Evolutionary conservation across 2,113 vertebrate genomes (phyloP), one percentile per base, ranked within the genome.

Genomic region (Nannobrachium achirus): DNA sequence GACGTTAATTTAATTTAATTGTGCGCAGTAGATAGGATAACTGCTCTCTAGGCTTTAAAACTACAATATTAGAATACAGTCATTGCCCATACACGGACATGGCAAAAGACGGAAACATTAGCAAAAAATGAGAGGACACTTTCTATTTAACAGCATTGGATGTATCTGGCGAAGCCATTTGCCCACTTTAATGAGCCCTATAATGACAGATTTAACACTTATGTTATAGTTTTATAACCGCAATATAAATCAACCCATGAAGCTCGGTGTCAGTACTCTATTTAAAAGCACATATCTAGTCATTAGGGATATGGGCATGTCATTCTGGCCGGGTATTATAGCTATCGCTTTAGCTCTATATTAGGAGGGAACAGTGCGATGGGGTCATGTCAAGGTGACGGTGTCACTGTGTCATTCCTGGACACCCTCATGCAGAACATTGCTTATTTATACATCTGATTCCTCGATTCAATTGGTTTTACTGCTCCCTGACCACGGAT

Each of bases 391-490:
- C 88, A 91, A 90, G 91, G 90, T 91, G 81, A 88, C 84, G 51
- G 25, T 83, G 83, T 79, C 76, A 67, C 13, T 61, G 80, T 85
- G 76, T 77, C 78, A 44, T 80, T 85, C 73, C 58, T 33, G 48
- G 15, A 52, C 11, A 18, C 77, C 66, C 48, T 87, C 81, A 71
- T 87, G 79, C 76, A 71, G 77, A 83, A 75, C 88, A 86, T 82
- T 81, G 83, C 79, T 91, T 90, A 92, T 92, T 91, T 88, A 89
- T 88, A 75, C 81, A 71, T 84, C 48, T 89, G 88, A 89, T 90
- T 90, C 83, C 78, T 92, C 79, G 66, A 80, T 92, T 89, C 84
- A 86, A 90, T 91, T 83, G 79, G 42, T 87, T 87, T 86, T 56
- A 60, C 77, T 73, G 64, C 63, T 88, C 67, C 63, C 3, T 53